phyloP scores from a whole-genome alignment of 2,797 vertebrate species.

The Pristis pectinata region DNA sequence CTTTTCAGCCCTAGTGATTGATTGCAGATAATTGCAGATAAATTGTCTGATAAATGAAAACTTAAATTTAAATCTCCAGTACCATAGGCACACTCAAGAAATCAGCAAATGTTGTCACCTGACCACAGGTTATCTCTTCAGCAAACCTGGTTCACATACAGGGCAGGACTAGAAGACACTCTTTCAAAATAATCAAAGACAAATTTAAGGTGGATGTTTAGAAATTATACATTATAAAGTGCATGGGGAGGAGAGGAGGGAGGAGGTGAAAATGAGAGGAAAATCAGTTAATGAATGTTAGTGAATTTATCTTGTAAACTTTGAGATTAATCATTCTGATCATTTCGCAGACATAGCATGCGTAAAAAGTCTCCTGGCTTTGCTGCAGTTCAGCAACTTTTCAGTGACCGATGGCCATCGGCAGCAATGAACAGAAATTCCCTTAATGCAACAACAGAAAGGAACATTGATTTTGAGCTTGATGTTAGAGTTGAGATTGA shows the following conservation, averaged over 20 bases:
- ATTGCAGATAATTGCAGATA: neutral
- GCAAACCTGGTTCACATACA: too few relatives aligned
- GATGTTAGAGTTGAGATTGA: constrained; percentile 98
- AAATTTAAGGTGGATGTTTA: too few relatives aligned
- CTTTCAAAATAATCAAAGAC: too few relatives aligned
- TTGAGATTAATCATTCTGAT: neutral
- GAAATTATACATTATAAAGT: too few relatives aligned
- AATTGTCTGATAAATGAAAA: neutral
- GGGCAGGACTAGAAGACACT: too few relatives aligned
- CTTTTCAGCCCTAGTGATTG: neutral
- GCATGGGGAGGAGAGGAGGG: too few relatives aligned
- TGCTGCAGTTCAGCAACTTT: constrained; percentile 84
- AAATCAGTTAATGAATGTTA: neutral
- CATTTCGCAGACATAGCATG: constrained; percentile 61
- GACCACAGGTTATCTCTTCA: too few relatives aligned
- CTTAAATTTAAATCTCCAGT: neutral
- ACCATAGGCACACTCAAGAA: too few relatives aligned
- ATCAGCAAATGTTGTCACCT: too few relatives aligned
- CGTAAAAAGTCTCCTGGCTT: constrained; percentile 82
- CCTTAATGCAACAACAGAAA: constrained; percentile 72
- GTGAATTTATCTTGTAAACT: neutral
- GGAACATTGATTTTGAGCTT: constrained; percentile 97
- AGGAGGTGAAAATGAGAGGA: neutral
- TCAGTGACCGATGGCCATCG: constrained; percentile 87
- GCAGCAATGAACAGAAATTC: constrained; percentile 69